phyloP scores from a whole-genome alignment of 2,113 vertebrate genomes.

The Trachemys scripta region DNA sequence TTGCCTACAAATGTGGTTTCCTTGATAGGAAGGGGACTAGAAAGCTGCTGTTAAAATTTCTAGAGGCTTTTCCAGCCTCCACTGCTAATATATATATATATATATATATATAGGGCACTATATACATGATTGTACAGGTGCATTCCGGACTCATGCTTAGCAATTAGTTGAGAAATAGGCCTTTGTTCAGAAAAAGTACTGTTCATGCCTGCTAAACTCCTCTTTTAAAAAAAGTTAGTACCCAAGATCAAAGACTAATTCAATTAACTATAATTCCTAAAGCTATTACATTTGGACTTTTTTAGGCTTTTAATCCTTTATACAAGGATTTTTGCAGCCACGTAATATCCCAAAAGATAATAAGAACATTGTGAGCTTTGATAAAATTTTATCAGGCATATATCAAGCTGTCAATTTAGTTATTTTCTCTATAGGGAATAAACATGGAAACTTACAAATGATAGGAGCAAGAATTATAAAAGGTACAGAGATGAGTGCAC shows the following conservation, averaged over 20 bases:
- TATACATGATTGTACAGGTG: not conserved
- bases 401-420: conserved; percentile 62
- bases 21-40: not conserved
- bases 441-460: conserved; percentile 22
- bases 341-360: conserved; percentile 58
- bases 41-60: not conserved
- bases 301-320: conserved; percentile 75
- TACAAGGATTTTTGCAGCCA: conserved; percentile 57
- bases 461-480: conserved; percentile 36
- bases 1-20: not conserved
- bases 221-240: conserved; percentile 57
- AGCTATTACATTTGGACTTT: conserved; percentile 71
- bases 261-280: conserved; percentile 77
- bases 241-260: conserved; percentile 76
- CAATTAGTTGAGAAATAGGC: not conserved
- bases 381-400: conserved; percentile 71
- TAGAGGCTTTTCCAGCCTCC: not conserved
- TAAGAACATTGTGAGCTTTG: conserved; percentile 50
- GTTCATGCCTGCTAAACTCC: conserved; percentile 50
- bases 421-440: conserved; percentile 37
- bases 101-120: not conserved
- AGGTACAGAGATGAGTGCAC: conserved; percentile 13
- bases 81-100: no score
- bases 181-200: not conserved
- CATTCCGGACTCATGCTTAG: not conserved